phyloP scores from a whole-genome alignment of 1,140 invertebrate species.

The Conus ventricosus region DNA sequence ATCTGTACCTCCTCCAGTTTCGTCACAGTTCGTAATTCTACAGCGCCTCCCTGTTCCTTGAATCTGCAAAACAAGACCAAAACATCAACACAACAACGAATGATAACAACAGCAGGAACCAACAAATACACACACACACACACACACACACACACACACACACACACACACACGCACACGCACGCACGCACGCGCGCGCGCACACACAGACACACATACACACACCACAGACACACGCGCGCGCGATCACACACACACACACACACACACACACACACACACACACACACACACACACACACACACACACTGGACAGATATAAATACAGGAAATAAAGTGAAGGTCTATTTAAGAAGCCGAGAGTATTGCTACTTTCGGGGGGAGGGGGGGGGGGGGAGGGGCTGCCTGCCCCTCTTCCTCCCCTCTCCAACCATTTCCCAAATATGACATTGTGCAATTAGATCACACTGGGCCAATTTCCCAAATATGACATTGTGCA shows the following conservation, averaged over 20 bases:
- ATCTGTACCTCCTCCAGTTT: slow-evolving; percentile 27
- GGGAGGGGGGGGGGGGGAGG: too few species aligned
- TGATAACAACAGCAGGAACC: neutral
- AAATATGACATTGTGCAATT: too few species aligned
- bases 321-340: too few species aligned
- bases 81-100: neutral
- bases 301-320: neutral
- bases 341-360: too few species aligned
- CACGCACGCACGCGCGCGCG: too few species aligned
- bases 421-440: too few species aligned
- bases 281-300: neutral
- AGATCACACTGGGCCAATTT: too few species aligned
- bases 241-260: neutral
- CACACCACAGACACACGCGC: too few species aligned
- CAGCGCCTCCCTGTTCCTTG: slow-evolving; percentile 12
- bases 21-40: slow-evolving; percentile 5
- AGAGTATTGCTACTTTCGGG: too few species aligned
- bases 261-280: neutral
- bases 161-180: neutral
- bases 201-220: too few species aligned
- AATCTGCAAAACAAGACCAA: slow-evolving; percentile 19
- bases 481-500: too few species aligned
- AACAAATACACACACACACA: neutral
- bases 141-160: neutral
- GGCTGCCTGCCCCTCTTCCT: too few species aligned